A percentile compares a stretch with the other conserved stretches of the same genome.
Conservation (phyloP, 2,113 vertebrate species). For the Craseonycteris thonglongyai region DNA sequence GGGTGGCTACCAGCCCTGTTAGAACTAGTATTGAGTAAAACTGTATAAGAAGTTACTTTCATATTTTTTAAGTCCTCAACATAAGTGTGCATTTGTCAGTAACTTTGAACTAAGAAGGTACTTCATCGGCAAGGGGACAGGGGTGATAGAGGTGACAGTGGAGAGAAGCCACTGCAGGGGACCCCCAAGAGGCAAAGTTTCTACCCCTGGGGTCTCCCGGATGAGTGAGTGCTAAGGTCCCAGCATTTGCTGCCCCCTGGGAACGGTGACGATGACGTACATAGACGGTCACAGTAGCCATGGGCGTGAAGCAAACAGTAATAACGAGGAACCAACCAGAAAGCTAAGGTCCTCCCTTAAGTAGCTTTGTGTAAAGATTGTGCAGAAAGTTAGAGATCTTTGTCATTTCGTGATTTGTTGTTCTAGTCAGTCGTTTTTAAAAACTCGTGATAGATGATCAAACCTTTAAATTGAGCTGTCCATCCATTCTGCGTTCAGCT, state of each 20-base stretch:
- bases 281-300: not conserved
- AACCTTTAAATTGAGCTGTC: not conserved
- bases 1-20: not conserved
- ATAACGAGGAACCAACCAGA: not conserved
- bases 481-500: not conserved
- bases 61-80: not conserved
- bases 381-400: not conserved
- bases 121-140: not conserved
- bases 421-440: not conserved
- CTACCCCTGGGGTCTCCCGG: fast-evolving
- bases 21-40: not conserved
- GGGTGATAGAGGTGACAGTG: fast-evolving
- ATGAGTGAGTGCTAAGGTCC: fast-evolving
- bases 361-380: not conserved
- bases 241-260: not conserved
- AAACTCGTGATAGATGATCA: not conserved
- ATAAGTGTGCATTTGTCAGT: not conserved
- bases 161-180: not conserved
- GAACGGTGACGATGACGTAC: fast-evolving
- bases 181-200: not conserved
- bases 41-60: not conserved
- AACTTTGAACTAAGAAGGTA: not conserved
- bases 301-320: fast-evolving
- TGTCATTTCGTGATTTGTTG: not conserved
- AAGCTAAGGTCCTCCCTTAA: not conserved